These are phyloP conservation scores for Pseudorhiza aurosa DNA, from an alignment of 30 jellyfish, hydroid and myxozoan genomes.

Conservation along the genomic window DNA sequence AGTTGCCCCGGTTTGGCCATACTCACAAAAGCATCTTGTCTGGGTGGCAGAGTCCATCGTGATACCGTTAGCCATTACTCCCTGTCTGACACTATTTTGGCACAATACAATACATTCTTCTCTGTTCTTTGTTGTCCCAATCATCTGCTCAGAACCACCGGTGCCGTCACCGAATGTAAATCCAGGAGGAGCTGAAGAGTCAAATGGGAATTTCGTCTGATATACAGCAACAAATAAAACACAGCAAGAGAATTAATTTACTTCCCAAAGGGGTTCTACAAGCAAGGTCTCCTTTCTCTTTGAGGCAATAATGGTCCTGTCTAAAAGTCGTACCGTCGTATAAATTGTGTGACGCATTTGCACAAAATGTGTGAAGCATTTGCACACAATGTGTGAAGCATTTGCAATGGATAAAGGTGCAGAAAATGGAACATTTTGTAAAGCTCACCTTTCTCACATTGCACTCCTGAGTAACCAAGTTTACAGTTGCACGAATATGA, in stretches of 20 bases:
- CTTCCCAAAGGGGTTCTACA: background rate
- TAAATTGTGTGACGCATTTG: no score
- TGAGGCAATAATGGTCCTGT: no score
- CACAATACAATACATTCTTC: background rate
- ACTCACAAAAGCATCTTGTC: constrained; percentile 11
- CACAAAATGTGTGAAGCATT: no score
- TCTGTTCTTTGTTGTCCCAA: background rate
- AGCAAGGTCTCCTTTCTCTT: background rate
- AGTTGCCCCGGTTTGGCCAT: background rate
- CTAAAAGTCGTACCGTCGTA: background rate
- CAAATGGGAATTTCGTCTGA: background rate
- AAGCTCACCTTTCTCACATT: background rate
- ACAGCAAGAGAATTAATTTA: background rate
- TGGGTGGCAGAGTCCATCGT: background rate
- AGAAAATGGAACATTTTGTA: background rate
- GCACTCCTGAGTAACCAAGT: background rate
- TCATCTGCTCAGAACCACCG: background rate
- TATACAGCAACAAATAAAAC: no score
- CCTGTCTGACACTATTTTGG: background rate
- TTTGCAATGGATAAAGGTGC: background rate
- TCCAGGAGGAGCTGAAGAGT: constrained; percentile 2
- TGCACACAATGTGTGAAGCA: background rate
- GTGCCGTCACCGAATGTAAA: constrained; percentile 27
- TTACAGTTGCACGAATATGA: background rate
- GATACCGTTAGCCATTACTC: constrained; percentile 2